phyloP scores from a whole-genome alignment of 2,113 vertebrate species.

The Taurulus bubalis region DNA sequence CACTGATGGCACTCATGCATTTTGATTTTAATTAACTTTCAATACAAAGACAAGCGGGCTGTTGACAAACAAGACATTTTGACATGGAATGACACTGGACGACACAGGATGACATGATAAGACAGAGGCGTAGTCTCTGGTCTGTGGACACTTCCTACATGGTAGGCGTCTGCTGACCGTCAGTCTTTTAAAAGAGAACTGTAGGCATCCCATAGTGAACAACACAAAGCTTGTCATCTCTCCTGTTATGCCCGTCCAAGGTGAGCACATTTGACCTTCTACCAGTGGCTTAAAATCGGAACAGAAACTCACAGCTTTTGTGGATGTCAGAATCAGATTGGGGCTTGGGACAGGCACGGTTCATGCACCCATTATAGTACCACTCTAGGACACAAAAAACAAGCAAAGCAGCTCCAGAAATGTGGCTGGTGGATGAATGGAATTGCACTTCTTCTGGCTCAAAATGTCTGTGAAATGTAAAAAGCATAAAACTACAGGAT shows the following conservation, averaged over 20 bases:
- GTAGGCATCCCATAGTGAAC: slow-evolving; percentile 75
- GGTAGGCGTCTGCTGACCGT: slow-evolving; percentile 79
- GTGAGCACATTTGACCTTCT: slow-evolving; percentile 68
- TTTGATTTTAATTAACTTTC: slow-evolving; percentile 53
- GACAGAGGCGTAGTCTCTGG: slow-evolving; percentile 69
- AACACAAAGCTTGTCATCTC: slow-evolving; percentile 69
- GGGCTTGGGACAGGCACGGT: slow-evolving; percentile 73
- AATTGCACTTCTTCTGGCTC: slow-evolving; percentile 81
- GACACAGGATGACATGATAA: slow-evolving; percentile 57
- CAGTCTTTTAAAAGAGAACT: slow-evolving; percentile 73
- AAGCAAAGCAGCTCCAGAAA: slow-evolving; percentile 83
- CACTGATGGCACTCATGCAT: slow-evolving; percentile 50
- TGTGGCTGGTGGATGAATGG: slow-evolving; percentile 72
- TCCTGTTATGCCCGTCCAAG: slow-evolving; percentile 65
- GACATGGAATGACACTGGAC: slow-evolving; percentile 49
- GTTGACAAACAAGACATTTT: slow-evolving; percentile 63
- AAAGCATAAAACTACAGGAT: slow-evolving; percentile 58
- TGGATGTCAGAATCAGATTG: slow-evolving; percentile 81
- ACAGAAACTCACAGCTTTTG: slow-evolving; percentile 86
- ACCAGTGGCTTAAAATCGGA: slow-evolving; percentile 62
- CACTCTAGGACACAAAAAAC: slow-evolving; percentile 83
- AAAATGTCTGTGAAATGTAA: slow-evolving; percentile 73
- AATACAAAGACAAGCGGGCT: slow-evolving; percentile 62
- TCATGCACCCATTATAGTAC: slow-evolving; percentile 87
- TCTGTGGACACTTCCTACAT: slow-evolving; percentile 80